Percentiles rank a stretch among this genome's conserved stretches.
phyloP scores from a whole-genome alignment of 2,113 vertebrate genomes.

The Xenopus tropicalis region UCB_Xtro_10.0 CM004447.2:73208501-73209000 shows the following conservation, averaged over 20 bases:
- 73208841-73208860: too few relatives aligned
- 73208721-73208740: slow-evolving; percentile 31
- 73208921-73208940: too few relatives aligned
- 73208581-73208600: slow-evolving; percentile 8
- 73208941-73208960: too few relatives aligned
- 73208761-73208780: background rate
- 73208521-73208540: slow-evolving; percentile 5
- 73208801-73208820: too few relatives aligned
- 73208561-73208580: slow-evolving; percentile 7
- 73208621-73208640: slow-evolving; percentile 18
- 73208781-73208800: background rate
- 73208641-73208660: slow-evolving; percentile 21
- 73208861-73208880: too few relatives aligned
- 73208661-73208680: slow-evolving; percentile 2
- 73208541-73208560: slow-evolving; percentile 7
- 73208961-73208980: too few relatives aligned
- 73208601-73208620: slow-evolving; percentile 23
- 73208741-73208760: background rate
- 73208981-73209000: too few relatives aligned
- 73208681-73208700: slow-evolving; percentile 25
- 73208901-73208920: too few relatives aligned
- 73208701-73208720: slow-evolving; percentile 18
- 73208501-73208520: background rate
- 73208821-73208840: too few relatives aligned
- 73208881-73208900: too few relatives aligned